A percentile compares a stretch with the other conserved stretches of the same genome.
phyloP scores from a whole-genome alignment of 1,140 invertebrate species.

The Cherax quadricarinatus region DNA sequence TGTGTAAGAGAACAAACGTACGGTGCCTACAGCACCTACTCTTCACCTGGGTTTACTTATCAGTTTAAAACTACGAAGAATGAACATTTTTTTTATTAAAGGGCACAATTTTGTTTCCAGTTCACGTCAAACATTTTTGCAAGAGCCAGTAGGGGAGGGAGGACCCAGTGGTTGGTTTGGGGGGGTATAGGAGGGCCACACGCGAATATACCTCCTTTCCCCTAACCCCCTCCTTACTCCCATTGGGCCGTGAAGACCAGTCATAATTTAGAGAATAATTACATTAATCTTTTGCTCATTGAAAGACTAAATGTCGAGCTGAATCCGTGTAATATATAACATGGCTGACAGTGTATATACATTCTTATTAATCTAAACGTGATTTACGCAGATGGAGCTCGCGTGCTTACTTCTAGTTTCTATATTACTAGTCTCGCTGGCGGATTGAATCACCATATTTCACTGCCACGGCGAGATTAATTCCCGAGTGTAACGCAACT shows the following conservation, averaged over 20 bases:
- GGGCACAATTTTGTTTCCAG: too few species aligned
- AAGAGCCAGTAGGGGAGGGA: not conserved
- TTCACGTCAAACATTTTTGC: too few species aligned
- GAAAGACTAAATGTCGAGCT: not conserved
- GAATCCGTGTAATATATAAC: not conserved
- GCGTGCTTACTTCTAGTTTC: not conserved
- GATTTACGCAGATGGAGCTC: not conserved
- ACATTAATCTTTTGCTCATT: not conserved
- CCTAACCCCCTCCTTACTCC: not conserved
- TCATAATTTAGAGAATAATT: constrained; percentile 3
- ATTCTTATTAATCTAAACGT: not conserved
- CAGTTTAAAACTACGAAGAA: too few species aligned
- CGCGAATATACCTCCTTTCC: not conserved
- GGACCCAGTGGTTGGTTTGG: not conserved
- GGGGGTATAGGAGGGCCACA: not conserved
- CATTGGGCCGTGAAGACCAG: not conserved
- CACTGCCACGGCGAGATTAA: not conserved
- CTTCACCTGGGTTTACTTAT: too few species aligned
- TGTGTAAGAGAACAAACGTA: too few species aligned
- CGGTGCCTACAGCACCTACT: too few species aligned
- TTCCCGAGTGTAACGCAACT: not conserved
- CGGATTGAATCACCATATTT: not conserved
- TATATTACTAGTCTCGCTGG: not conserved
- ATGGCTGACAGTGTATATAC: not conserved
- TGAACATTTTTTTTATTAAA: too few species aligned